phyloP scores from a whole-genome alignment of 2,888 invertebrate species.

The Epicampocera succincta region DNA sequence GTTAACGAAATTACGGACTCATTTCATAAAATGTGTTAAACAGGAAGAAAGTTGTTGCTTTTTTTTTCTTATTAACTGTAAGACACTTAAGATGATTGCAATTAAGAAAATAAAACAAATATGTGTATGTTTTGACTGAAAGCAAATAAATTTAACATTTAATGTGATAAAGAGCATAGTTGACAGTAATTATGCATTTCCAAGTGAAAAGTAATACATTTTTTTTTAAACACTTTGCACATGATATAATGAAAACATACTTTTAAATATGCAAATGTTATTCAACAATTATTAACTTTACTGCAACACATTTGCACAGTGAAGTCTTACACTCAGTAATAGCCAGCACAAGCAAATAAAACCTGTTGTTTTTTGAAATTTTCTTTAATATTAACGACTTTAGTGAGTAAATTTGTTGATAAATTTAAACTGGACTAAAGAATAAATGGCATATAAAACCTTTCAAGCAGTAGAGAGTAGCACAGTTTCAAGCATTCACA shows the following conservation, averaged over 20 bases:
- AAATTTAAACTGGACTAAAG: no score
- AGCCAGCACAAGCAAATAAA: no score
- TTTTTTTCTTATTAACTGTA: constrained; percentile 8
- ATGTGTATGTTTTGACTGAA: not conserved
- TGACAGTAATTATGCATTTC: constrained; percentile 33
- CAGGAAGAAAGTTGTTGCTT: constrained; percentile 50
- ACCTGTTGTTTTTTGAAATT: no score
- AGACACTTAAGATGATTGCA: constrained; percentile 5
- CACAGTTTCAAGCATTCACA: no score
- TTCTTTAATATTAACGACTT: no score
- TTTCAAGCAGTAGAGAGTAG: no score
- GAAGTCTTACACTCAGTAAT: no score
- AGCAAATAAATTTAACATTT: not conserved
- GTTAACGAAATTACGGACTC: not conserved
- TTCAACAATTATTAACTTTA: constrained; percentile 21
- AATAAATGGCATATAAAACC: no score
- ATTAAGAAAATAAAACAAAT: not conserved
- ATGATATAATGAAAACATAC: not conserved
- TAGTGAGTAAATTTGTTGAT: no score
- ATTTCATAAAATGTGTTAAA: constrained; percentile 2
- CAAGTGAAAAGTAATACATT: not conserved
- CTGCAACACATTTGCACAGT: not conserved
- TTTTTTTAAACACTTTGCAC: not conserved
- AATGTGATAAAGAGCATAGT: not conserved
- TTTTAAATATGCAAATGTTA: constrained; percentile 11